Evolutionary conservation across 2,888 invertebrate genomes (phyloP), one percentile per base, ranked within the genome.

Genomic region (Sepiola atlantica): DNA sequence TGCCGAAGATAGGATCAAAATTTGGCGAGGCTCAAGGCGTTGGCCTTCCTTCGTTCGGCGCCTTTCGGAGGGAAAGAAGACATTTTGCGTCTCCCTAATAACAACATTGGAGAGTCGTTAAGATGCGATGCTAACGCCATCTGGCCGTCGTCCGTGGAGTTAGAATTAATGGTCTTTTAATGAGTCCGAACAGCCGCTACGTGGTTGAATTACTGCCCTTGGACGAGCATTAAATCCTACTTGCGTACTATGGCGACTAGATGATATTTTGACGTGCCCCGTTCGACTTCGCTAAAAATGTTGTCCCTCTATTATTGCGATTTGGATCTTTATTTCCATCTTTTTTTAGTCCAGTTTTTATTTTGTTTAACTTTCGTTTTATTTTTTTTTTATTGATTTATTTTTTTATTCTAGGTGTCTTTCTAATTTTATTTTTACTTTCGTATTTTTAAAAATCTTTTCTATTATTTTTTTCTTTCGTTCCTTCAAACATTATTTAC

Each of bases 51-150:
- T 28, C 61, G 61, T 61, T 61, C 24, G 61, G 61, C 61, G 61
- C 61, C 61, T 61, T 28, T 61, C 10, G 61, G 61, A 61, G 61
- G 8, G 45, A 8, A 61, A 61, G 61, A 61, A 21, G 61, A 61
- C 61, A 61, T 61, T 57, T 28, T 61, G 61, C 24, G 61, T 24
- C 10, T 61, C 61, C 61, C 61, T 61, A 61, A 61, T 61, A 61
- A 28, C 61, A 61, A 24, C 61, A 61, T 24, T 61, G 61, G 61
- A 61, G 61, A 61, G 24, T 61, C 61, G 61, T 61, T 61, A 61
- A 61, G 61, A 61, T 61, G 61, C 61, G 61, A 61, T 61, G 61
- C 61, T 61, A 61, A 61, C 61, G 61, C 61, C 61, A 61, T 61
- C 61, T 61, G 61, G 61, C 61, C 24, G 61, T 28, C 61, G 61